Percentiles rank a stretch among this genome's conserved stretches.
These are phyloP conservation scores for Slavum lentiscoides DNA, from an alignment of 2,888 invertebrate species.

Conservation along the genomic window DNA sequence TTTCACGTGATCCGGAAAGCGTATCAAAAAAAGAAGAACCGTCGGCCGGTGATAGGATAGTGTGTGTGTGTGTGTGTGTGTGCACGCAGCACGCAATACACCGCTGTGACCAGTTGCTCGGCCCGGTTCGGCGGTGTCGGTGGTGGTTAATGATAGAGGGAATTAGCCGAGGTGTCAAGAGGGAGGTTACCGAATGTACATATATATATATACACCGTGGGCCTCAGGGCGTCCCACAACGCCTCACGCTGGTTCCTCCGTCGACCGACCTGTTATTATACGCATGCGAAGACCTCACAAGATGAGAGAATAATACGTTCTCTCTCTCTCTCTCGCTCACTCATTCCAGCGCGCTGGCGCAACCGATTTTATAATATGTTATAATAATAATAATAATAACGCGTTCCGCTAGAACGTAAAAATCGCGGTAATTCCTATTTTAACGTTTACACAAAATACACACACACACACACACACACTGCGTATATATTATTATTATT, in stretches of 20 bases:
- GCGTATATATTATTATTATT: not conserved
- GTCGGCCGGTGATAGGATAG: slow-evolving; percentile 5
- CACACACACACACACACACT: no score
- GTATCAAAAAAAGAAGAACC: not conserved
- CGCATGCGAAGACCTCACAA: slow-evolving; percentile 45
- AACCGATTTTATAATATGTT: no score
- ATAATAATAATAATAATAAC: no score
- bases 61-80: not conserved
- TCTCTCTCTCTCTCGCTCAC: not conserved
- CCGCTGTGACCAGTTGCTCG: slow-evolving; percentile 40
- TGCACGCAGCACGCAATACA: not conserved
- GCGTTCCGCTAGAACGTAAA: slow-evolving; percentile 42
- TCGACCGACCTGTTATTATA: slow-evolving; percentile 51
- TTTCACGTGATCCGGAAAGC: slow-evolving; percentile 39
- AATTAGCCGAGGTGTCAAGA: slow-evolving; percentile 53
- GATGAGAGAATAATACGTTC: slow-evolving; percentile 11
- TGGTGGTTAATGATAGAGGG: slow-evolving; percentile 50
- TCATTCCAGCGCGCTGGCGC: not conserved
- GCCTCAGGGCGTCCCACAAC: slow-evolving; percentile 52
- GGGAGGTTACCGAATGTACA: slow-evolving; percentile 46
- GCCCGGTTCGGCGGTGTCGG: slow-evolving; percentile 15
- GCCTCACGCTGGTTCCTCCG: slow-evolving; percentile 51
- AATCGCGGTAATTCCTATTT: slow-evolving; percentile 40
- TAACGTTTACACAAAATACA: slow-evolving; percentile 2
- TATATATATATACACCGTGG: slow-evolving; percentile 17